phyloP scores from a whole-genome alignment of 2,113 vertebrate species.

The Sinocyclocheilus anophthalmus region DNA sequence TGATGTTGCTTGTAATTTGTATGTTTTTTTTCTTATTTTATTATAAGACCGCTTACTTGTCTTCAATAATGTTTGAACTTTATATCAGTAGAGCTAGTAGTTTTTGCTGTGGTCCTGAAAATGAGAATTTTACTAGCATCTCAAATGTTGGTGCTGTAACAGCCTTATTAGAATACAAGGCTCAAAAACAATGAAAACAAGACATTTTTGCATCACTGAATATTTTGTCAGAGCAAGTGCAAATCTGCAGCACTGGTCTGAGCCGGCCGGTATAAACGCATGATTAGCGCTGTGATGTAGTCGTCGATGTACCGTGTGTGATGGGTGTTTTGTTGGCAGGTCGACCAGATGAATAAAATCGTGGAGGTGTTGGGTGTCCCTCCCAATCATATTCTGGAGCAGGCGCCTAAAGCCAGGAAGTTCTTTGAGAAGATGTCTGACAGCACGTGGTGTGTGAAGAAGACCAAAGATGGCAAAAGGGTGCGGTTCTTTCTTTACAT shows the following conservation, averaged over 20 bases:
- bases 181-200: neutral
- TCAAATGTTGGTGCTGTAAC: no score
- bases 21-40: no score
- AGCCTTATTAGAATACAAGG: no score
- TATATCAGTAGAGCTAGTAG: no score
- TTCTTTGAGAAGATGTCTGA: constrained; percentile 99
- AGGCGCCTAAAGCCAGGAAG: constrained; percentile 99
- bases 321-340: constrained; percentile 70
- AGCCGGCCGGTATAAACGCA: no score
- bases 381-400: constrained; percentile 96
- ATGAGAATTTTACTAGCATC: no score
- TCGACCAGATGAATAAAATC: constrained; percentile 99
- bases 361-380: constrained; percentile 96
- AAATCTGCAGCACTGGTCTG: neutral
- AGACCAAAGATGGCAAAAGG: constrained; percentile 99
- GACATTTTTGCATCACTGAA: no score
- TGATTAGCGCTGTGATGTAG: neutral
- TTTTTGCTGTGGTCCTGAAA: no score
- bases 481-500: constrained; percentile 62
- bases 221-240: neutral
- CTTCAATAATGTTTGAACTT: no score
- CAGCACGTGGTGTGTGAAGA: constrained; percentile 98
- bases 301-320: neutral
- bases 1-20: no score
- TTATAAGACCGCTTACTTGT: no score